These are phyloP conservation scores for Phenganax stokvisi DNA, from an alignment of 92 coral and sea anemone genomes.

Conservation along the genomic window DNA sequence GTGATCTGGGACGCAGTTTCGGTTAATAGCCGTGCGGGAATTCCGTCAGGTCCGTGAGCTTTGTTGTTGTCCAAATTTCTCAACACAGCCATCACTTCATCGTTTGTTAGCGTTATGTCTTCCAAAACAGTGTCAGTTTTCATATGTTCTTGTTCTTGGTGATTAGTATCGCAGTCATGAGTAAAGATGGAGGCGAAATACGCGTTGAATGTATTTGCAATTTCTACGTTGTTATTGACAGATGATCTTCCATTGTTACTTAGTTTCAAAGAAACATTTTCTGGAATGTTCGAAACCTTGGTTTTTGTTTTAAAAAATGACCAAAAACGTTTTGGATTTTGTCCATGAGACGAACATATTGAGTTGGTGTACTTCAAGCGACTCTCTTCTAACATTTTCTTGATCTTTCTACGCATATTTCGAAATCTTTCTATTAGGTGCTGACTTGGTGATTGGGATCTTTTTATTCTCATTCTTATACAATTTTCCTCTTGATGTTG, in stretches of 20 bases:
- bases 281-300: neutral
- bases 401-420: neutral
- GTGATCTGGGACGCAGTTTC: too few species aligned
- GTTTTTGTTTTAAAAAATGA: neutral
- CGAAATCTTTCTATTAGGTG: neutral
- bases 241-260: neutral
- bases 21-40: too few species aligned
- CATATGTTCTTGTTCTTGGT: neutral
- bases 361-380: neutral
- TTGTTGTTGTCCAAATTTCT: neutral
- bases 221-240: neutral
- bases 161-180: neutral
- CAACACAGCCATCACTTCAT: neutral
- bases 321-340: conserved; percentile 4
- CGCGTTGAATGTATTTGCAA: conserved; percentile 6
- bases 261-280: neutral
- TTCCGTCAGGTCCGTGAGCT: too few species aligned
- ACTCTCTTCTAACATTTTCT: neutral
- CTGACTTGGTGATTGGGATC: neutral
- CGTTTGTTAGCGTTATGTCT: neutral
- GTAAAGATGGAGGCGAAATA: conserved; percentile 4
- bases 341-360: neutral
- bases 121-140: neutral
- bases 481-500: neutral
- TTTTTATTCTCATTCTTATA: neutral